Evolutionary conservation across 2,888 invertebrate species (phyloP).

Genomic region (Siphlonurus alternatus): DNA sequence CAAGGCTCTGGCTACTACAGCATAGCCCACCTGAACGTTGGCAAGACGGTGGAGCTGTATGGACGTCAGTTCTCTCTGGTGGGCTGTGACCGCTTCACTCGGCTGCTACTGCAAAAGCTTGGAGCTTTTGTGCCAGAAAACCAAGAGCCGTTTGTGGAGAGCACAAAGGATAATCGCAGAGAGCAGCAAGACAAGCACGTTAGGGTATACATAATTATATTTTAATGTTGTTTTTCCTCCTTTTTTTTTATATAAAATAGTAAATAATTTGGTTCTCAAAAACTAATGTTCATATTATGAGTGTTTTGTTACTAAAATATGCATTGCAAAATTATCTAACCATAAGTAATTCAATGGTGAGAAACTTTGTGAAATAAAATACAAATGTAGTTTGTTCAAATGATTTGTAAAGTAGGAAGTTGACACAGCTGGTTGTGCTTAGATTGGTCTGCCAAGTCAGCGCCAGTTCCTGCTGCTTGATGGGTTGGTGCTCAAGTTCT

Average conservation of each 20-base stretch:
- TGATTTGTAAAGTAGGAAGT: too few relatives aligned
- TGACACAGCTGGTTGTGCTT: too few relatives aligned
- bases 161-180: constrained; percentile 26
- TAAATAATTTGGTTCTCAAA: too few relatives aligned
- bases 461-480: constrained; percentile 73
- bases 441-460: not conserved
- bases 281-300: too few relatives aligned
- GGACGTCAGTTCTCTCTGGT: constrained; percentile 68
- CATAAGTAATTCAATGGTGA: too few relatives aligned
- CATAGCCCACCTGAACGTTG: constrained; percentile 74
- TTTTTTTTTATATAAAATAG: too few relatives aligned
- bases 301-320: too few relatives aligned
- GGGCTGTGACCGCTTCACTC: constrained; percentile 74
- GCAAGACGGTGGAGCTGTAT: constrained; percentile 59
- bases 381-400: too few relatives aligned
- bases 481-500: constrained; percentile 51
- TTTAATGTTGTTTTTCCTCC: too few relatives aligned
- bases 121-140: constrained; percentile 64
- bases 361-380: too few relatives aligned
- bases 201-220: too few relatives aligned
- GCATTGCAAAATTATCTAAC: too few relatives aligned
- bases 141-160: constrained; percentile 5
- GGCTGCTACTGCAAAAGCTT: constrained; percentile 64
- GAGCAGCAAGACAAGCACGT: constrained; percentile 36
- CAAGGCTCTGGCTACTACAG: constrained; percentile 61